These are phyloP conservation scores for Globicephala melas DNA, from an alignment of 2,113 vertebrate species.

Conservation along the genomic window DNA sequence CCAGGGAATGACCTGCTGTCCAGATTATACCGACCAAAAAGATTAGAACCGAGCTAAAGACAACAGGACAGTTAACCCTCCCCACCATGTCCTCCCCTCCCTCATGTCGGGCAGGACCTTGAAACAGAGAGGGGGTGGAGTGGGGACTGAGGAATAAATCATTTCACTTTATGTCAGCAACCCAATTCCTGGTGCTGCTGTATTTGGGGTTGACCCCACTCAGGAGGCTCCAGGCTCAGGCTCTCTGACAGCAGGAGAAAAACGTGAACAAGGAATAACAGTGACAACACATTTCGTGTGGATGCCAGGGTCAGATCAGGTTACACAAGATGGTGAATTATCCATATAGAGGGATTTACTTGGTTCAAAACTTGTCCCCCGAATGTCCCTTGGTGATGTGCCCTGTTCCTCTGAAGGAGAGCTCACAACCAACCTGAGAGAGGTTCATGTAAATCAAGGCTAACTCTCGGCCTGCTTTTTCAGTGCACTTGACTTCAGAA, in stretches of 20 bases:
- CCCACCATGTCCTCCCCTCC: background rate
- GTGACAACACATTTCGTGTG: rapidly evolving
- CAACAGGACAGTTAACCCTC: rapidly evolving
- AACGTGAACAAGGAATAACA: background rate
- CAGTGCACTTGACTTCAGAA: background rate
- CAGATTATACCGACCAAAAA: background rate
- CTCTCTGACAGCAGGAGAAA: background rate
- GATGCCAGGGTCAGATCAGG: background rate
- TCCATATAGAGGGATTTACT: background rate
- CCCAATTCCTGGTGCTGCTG: background rate
- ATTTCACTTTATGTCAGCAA: background rate
- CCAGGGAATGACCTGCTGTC: background rate
- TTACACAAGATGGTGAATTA: background rate
- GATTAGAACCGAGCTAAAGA: background rate
- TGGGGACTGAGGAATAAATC: background rate
- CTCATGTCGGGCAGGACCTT: background rate
- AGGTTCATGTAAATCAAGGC: background rate
- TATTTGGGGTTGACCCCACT: background rate
- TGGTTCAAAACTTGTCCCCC: background rate
- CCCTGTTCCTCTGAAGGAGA: background rate
- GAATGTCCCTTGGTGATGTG: background rate
- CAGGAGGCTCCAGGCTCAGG: background rate
- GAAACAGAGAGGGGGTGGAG: background rate
- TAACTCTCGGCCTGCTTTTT: background rate
- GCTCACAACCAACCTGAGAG: background rate